These are phyloP conservation scores for Epizoanthus rinbou DNA, from an alignment of 92 coral and sea anemone species.

Conservation along the genomic window DNA sequence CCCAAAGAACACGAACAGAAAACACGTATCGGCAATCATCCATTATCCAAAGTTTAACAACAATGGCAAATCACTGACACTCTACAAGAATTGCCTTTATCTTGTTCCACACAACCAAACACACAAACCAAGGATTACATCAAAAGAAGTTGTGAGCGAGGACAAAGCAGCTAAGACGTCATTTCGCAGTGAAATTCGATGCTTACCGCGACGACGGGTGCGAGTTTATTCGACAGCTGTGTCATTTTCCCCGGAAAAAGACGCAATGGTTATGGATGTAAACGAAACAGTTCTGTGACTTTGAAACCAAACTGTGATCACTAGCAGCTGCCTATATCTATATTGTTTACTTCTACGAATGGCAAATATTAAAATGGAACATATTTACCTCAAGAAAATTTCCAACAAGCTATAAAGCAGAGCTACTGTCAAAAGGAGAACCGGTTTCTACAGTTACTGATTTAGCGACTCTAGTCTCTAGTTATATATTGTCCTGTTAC, in stretches of 20 bases:
- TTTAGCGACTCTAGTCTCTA: background rate
- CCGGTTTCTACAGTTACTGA: background rate
- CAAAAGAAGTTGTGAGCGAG: conserved; percentile 58
- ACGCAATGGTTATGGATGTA: background rate
- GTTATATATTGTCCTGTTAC: background rate
- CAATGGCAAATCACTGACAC: conserved; percentile 50
- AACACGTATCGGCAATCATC: conserved; percentile 64
- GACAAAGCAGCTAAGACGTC: conserved; percentile 40
- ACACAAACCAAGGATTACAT: conserved; percentile 34
- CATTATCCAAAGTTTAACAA: conserved; percentile 72
- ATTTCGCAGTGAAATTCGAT: conserved; percentile 58
- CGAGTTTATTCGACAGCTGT: conserved; percentile 58
- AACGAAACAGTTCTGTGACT: background rate
- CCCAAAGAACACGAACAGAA: conserved; percentile 61
- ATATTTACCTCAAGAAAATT: background rate
- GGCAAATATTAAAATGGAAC: background rate
- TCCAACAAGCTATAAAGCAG: background rate
- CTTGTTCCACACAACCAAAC: conserved; percentile 67
- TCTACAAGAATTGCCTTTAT: conserved; percentile 62
- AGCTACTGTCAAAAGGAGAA: background rate
- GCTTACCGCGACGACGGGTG: conserved; percentile 54
- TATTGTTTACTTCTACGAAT: background rate
- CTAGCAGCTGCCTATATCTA: background rate
- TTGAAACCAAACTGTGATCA: background rate
- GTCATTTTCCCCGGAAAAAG: conserved; percentile 47